Conservation (phyloP, 2,797 vertebrate species). For the Oceanodroma leucorhoa region DNA sequence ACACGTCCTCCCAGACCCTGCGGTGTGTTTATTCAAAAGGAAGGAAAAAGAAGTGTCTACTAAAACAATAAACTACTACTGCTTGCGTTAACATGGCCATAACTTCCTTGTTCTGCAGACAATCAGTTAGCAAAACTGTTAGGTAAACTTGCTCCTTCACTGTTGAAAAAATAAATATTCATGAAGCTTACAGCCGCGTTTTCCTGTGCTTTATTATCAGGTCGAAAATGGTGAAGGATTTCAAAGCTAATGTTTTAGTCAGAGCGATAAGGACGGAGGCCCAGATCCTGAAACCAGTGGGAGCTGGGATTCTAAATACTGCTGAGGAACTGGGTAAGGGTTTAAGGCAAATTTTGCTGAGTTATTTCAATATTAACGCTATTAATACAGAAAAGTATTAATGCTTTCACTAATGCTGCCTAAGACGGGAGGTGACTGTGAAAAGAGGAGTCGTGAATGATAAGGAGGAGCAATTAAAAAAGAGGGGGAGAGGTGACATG, state of each 20-base stretch:
- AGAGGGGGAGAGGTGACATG: no score
- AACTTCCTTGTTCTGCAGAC: constrained; percentile 34
- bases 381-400: not conserved
- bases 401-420: not conserved
- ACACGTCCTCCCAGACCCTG: constrained; percentile 32
- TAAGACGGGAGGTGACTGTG: not conserved
- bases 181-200: not conserved
- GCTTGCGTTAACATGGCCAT: constrained; percentile 31
- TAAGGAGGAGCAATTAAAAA: not conserved
- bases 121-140: constrained; percentile 40
- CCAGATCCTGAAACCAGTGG: not conserved
- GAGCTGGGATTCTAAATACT: not conserved
- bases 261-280: not conserved
- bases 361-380: not conserved
- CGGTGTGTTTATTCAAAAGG: constrained; percentile 58
- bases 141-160: constrained; percentile 41
- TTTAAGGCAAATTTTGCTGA: not conserved
- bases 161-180: constrained; percentile 62
- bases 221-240: not conserved
- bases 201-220: not conserved
- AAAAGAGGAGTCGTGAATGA: not conserved
- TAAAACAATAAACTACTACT: constrained; percentile 64
- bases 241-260: not conserved
- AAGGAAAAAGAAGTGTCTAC: constrained; percentile 66
- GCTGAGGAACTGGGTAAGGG: not conserved